These are phyloP conservation scores for Diadumene lineata DNA, from an alignment of 92 coral and sea anemone species.

Conservation along the genomic window DNA sequence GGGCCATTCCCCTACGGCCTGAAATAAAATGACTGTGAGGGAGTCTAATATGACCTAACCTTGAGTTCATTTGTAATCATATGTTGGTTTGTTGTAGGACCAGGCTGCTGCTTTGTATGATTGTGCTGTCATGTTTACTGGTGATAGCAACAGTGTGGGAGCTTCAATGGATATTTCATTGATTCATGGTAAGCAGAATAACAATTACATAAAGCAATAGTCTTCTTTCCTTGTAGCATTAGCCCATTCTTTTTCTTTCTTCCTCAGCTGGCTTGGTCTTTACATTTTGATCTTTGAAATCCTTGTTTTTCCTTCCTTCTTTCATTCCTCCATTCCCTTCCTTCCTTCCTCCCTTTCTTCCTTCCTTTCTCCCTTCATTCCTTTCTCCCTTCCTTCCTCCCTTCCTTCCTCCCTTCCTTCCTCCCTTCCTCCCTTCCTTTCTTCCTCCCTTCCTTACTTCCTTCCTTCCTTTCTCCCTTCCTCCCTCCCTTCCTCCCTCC, in stretches of 20 bases:
- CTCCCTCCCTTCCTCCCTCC: not conserved
- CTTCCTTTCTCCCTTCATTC: conserved; percentile 14
- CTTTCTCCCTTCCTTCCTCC: conserved; percentile 3
- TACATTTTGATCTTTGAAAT: no score
- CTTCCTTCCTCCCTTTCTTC: conserved; percentile 13
- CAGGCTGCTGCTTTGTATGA: conserved; percentile 80
- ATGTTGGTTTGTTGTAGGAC: conserved; percentile 47
- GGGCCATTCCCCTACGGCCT: no score
- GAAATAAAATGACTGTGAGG: no score
- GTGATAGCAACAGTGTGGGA: conserved; percentile 14
- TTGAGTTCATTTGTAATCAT: no score
- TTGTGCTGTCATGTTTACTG: conserved; percentile 83
- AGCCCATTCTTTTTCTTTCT: no score
- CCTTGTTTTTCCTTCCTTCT: conserved; percentile 4
- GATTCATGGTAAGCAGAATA: conserved; percentile 92
- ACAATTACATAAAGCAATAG: no score
- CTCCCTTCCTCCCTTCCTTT: not conserved
- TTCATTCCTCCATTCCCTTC: not conserved
- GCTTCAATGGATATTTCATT: conserved; percentile 58
- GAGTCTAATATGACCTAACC: no score
- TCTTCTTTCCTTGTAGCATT: no score
- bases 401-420: not conserved
- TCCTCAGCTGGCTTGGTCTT: no score
- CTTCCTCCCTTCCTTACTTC: not conserved
- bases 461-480: not conserved